Percentiles rank a stretch among this genome's conserved stretches.
Evolutionary conservation across 2,888 invertebrate species (phyloP).

Genomic region (Apodemia mormo): DNA sequence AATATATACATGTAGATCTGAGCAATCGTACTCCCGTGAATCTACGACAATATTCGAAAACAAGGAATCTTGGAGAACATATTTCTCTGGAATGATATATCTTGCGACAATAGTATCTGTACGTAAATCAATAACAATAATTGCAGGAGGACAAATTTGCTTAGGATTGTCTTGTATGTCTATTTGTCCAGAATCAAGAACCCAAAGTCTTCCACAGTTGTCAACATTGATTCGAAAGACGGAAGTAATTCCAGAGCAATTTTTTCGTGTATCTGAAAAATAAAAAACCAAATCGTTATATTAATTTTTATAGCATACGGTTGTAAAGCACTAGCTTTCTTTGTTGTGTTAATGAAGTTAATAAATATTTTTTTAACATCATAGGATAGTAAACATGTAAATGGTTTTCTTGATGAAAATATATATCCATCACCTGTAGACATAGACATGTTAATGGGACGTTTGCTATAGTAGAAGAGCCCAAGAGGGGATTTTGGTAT

Average conservation of each 20-base stretch:
- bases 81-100: conserved; percentile 84
- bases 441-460: too few relatives aligned
- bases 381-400: too few relatives aligned
- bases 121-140: conserved; percentile 86
- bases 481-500: too few relatives aligned
- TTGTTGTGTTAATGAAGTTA: too few relatives aligned
- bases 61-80: conserved; percentile 85
- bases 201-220: conserved; percentile 89
- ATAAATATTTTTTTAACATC: too few relatives aligned
- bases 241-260: conserved; percentile 87
- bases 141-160: conserved; percentile 87
- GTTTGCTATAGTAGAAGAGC: too few relatives aligned
- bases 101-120: conserved; percentile 84
- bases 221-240: conserved; percentile 89
- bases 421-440: too few relatives aligned
- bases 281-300: conserved; percentile 1
- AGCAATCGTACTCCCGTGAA: conserved; percentile 80
- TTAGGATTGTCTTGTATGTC: conserved; percentile 84
- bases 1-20: conserved; percentile 84
- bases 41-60: conserved; percentile 86
- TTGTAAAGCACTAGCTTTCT: too few relatives aligned
- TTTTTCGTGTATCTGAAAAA: conserved; percentile 54
- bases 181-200: conserved; percentile 89
- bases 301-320: too few relatives aligned
- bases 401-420: too few relatives aligned